Conservation (phyloP, 2,113 vertebrate species). For the Grus americana region DNA sequence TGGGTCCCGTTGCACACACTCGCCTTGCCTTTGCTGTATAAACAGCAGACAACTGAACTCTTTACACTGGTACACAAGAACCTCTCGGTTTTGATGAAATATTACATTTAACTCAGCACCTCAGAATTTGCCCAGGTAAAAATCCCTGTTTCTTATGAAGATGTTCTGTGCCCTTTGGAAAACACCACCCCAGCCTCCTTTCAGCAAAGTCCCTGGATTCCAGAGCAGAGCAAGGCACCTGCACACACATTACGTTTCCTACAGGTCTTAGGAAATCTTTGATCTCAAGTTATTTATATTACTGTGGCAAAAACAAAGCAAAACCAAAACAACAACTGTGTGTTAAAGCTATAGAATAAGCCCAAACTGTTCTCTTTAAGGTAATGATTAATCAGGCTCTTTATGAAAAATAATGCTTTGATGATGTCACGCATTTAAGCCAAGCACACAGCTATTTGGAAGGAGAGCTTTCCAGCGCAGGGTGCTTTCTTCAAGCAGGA, state of each 20-base stretch:
- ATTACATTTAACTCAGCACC: slow-evolving; percentile 51
- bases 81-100: slow-evolving; percentile 37
- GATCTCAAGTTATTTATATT: slow-evolving; percentile 22
- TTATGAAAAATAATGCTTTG: slow-evolving; percentile 42
- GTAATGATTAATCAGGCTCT: neutral
- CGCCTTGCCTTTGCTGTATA: slow-evolving; percentile 48
- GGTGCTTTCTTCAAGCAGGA: neutral
- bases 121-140: slow-evolving; percentile 6
- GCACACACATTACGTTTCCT: neutral
- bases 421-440: neutral
- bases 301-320: neutral
- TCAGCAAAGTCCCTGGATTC: neutral
- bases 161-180: slow-evolving; percentile 1
- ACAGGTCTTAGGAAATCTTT: slow-evolving; percentile 28
- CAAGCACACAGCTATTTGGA: neutral
- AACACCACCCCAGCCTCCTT: neutral
- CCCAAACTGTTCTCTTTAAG: slow-evolving; percentile 29
- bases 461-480: neutral
- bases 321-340: neutral
- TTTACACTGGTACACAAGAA: slow-evolving; percentile 8
- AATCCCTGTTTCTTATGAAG: neutral
- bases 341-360: slow-evolving; percentile 23
- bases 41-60: slow-evolving; percentile 46
- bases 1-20: slow-evolving; percentile 48
- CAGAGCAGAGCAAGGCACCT: neutral